Base-by-base conservation (phyloP, 1,140 invertebrate genomes). In the Aphis gossypii region DNA sequence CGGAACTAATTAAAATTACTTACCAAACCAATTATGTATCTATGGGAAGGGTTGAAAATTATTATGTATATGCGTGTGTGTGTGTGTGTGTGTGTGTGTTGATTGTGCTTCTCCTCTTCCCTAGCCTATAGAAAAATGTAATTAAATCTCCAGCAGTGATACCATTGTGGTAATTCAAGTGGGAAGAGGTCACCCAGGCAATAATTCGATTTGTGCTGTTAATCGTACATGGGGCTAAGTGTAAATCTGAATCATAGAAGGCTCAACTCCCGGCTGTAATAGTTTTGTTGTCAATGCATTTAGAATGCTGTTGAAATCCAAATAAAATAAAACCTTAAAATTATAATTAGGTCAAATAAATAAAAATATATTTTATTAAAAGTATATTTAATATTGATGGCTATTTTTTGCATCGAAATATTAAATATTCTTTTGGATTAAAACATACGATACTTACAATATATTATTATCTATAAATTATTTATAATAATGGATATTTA, bases 1-100 rank as follows among this genome's bases (percentile, higher is more conserved):
- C 38, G 38, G 38, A 90, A 92, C 41, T 92, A 92, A 92, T 92
- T 92, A 92, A 83, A 92, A 92, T 92, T 92, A 46, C 56, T 91
- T 76, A 44, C 68, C 54, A 54, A 94, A 83, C 54, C n/a, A 48
- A 94, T 68, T 54, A 46, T 41, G 20, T 46, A 60, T n/a, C 44
- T n/a, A 20, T 68, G 9, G 93, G 25, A 44, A 44, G 89, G 89
- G 38, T 90, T 68, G 25, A 90, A 90, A 44, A 93, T 94, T 60
- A 90, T 46, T 94, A 82, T 86, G 76, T 38, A 51, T 54, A 30
- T 25, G 30, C 41, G 0, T n/a, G 86, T 6, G 60, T 82, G 44
- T 35, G 35, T n/a, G n/a, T n/a, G n/a, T 20, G 54, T 90, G 38
- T 46, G 35, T 38, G 35, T 88, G 25, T 86, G 20, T 68, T 76